Evolutionary conservation across 2,888 invertebrate species (phyloP), one percentile per base, ranked within the genome.

Genomic region (Tethea ocularis): DNA sequence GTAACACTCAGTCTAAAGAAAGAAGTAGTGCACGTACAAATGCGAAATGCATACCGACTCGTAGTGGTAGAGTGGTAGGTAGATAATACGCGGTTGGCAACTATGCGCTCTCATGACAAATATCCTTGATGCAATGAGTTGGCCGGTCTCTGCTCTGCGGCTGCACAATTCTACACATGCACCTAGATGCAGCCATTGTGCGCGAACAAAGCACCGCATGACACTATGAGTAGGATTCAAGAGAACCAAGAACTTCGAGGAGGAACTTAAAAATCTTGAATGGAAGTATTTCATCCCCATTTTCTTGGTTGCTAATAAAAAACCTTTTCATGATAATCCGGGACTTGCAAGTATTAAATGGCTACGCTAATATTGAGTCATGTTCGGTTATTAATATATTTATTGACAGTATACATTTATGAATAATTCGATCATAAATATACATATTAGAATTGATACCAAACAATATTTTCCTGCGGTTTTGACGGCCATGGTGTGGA

Each of bases 201-300:
- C 66, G 64, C 77, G 82, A 83, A 92, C 91, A 92, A 92, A 83
- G 87, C 77, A 71, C 77, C 72, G 79, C 82, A 80, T 82, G 83
- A 84, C 82, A 82, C 84, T 84, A 82, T 76, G 86, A 82, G 78
- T 60, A 70, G 76, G 78, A 83, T 79, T 81, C 82, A 74, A 76
- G 75, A 78, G 82, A 82, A 79, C 84, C 78, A 75, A 84, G 86
- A 86, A 84, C 84, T 88, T 84, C 78, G 80, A 84, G 81, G 71
- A 67, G 83, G 83, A 89, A 86, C 89, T 90, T 86, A 82, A 83
- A 85, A 88, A 87, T 83, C 82, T 87, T 87, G 84, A 88, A 89
- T 87, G 82, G 81, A 84, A 87, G 79, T 84, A 80, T 86, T 84
- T 83, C 80, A 80, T 76, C 77, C 81, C 82, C 84, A 83, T 87